Evolutionary conservation across 2,113 vertebrate genomes (phyloP).

Genomic region (Tichodroma muraria): DNA sequence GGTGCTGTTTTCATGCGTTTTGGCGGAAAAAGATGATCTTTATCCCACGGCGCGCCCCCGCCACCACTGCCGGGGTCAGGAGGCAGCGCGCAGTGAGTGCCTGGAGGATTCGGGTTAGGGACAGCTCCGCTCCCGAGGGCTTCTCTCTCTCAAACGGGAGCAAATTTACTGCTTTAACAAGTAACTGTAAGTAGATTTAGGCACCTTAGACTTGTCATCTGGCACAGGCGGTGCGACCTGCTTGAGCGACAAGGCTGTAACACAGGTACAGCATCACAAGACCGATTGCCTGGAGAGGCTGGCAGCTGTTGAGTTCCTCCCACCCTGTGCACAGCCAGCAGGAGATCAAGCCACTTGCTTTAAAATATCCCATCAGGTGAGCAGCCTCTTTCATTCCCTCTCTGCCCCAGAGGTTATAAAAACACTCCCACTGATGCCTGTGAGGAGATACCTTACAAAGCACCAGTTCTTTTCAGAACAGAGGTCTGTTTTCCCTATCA

Average conservation of each 20-base stretch:
- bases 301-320: background rate
- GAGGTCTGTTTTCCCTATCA: background rate
- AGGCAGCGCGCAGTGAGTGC: accelerated
- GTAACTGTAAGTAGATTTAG: background rate
- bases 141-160: background rate
- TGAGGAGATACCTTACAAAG: background rate
- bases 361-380: background rate
- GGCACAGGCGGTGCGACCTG: accelerated
- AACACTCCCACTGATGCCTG: background rate
- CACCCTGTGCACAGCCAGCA: background rate
- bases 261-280: accelerated
- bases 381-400: background rate
- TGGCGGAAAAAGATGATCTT: too few relatives aligned
- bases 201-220: accelerated
- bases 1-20: background rate
- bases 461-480: background rate
- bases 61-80: accelerated
- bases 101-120: background rate
- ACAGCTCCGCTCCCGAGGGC: background rate
- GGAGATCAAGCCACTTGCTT: background rate
- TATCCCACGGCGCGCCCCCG: accelerated
- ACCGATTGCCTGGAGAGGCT: background rate
- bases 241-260: background rate
- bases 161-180: background rate
- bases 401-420: background rate